Evolutionary conservation across 2,113 vertebrate species (phyloP), one percentile per base, ranked within the genome.

Genomic region (Hippopotamus amphibius): DNA sequence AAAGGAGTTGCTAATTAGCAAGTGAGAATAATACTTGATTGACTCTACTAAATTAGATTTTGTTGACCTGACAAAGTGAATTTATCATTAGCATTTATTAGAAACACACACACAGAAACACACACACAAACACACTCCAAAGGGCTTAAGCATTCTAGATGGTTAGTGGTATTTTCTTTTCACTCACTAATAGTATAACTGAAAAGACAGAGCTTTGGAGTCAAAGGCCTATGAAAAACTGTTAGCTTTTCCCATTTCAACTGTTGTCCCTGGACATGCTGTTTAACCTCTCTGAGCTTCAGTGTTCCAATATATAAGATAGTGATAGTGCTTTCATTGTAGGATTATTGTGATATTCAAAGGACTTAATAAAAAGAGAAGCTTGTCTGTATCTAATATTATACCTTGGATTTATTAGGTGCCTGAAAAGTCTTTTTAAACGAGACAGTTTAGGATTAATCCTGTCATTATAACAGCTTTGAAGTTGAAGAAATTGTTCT

Each of bases 11-110:
- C 95, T 97, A 95, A 97, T 97, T 97, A 97, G 80, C 69, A 93
- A 97, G 68, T 90, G 87, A 21, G 68, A 96, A 88, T 83, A 90
- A 80, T 83, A 72, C 61, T 93, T 96, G 86, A 97, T 94, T 97
- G 93, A 94, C 84, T 97, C 74, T 77, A 92, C 92, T 95, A 96
- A 98, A 97, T 97, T 98, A 92, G 83, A 96, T 95, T 97, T 96
- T 97, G 86, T 97, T 96, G 88, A 93, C 86, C 92, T 95, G 76
- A 41, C 96, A 97, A 96, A 96, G 61, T 95, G 84, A 97, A 95
- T 94, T 93, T 97, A 69, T 96, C 90, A 81, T 96, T 93, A 90
- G 16, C 80, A 92, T 96, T 96, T 94, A 84, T 77, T 91, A 96
- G 79, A 82, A 71, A 93, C 7, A 76, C 17, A 50, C 2, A 63